These are phyloP conservation scores for Odontamblyopus lacepedii DNA, from an alignment of 2,797 vertebrate species.

Conservation along the genomic window DNA sequence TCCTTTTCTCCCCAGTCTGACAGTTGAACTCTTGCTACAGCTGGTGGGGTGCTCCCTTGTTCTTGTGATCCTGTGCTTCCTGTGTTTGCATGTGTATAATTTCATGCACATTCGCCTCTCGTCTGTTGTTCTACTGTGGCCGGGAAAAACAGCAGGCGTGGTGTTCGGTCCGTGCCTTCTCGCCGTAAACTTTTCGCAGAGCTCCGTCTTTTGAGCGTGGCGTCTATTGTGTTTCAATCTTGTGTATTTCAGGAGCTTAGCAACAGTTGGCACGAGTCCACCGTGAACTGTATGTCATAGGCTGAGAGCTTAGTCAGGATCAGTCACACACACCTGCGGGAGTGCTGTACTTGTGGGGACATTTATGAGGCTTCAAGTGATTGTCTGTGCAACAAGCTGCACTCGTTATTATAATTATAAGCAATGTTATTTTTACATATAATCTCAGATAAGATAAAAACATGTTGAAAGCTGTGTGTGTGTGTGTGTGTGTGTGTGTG, in stretches of 20 bases:
- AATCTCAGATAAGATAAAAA: constrained; percentile 15
- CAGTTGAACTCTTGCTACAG: constrained; percentile 36
- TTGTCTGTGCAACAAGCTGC: background rate
- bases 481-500: too few relatives aligned
- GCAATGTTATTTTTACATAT: background rate
- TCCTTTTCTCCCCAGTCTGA: constrained; percentile 22
- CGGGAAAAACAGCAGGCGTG: constrained; percentile 51
- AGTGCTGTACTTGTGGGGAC: background rate
- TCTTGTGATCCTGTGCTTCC: constrained; percentile 1
- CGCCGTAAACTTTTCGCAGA: constrained; percentile 44
- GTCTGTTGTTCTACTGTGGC: constrained; percentile 35
- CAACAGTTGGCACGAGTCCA: constrained; percentile 67
- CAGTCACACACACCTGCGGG: constrained; percentile 13
- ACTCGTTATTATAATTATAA: background rate
- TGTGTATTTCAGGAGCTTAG: constrained; percentile 71
- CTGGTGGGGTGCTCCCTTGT: constrained; percentile 28
- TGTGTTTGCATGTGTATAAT: constrained; percentile 38
- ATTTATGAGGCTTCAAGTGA: constrained; percentile 5
- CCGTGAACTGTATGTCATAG: constrained; percentile 49
- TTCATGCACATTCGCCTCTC: constrained; percentile 41
- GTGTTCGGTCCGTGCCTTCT: constrained; percentile 15
- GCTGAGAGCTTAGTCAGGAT: constrained; percentile 40
- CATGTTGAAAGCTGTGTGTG: background rate
- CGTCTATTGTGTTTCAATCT: constrained; percentile 57
- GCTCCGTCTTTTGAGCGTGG: constrained; percentile 29